Base-by-base conservation (phyloP, 2,888 invertebrate species). In the Tholera decimalis region DNA sequence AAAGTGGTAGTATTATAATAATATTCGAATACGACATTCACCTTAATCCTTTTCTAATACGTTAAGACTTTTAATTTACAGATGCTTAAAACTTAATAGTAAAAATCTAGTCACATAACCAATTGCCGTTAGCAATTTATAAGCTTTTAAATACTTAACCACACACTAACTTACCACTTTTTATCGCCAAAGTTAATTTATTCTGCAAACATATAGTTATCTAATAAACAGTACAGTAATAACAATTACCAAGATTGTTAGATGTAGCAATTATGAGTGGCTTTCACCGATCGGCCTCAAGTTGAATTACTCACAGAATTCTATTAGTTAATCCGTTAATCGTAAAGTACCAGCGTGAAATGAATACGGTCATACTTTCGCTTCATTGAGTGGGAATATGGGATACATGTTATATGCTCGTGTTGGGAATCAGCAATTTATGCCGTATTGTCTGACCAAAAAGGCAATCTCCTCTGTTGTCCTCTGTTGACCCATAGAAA, bases 321-420 rank as follows among this genome's bases (percentile, higher is more conserved):
- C 58, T 74, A 76, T 83, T 77, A 80, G 60, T 73, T 72, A 77
- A 79, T 63, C 77, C 57, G 76, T 71, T 54, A 59, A 64, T 79
- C 53, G 73, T 68, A 15, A 51, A 66, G 73, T 77, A 56, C 50
- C 18, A 41, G 57, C 64, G 47, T 76, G 74, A 61, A 73, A 73
- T 53, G 57, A 69, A 80, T 78, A 62, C 71, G 22, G 53, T 46
- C 30, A 56, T 64, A 81, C 84, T 84, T 84, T 84, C 84, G 76
- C 84, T 77, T 67, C 30, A 55, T 67, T 54, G 43, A 43, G 4
- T 47, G 20, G 51, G 43, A 66, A 60, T 64, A 71, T 65, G 53
- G 58, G 61, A 59, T 26, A 53, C 22, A 18, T 41, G 46, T 57
- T 26, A 2, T n/a, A 26, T 37, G 8, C 15, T 41, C 11, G 51